These are phyloP conservation scores for Desoria tigrina DNA, from an alignment of 2,888 invertebrate genomes.

Conservation along the genomic window DNA sequence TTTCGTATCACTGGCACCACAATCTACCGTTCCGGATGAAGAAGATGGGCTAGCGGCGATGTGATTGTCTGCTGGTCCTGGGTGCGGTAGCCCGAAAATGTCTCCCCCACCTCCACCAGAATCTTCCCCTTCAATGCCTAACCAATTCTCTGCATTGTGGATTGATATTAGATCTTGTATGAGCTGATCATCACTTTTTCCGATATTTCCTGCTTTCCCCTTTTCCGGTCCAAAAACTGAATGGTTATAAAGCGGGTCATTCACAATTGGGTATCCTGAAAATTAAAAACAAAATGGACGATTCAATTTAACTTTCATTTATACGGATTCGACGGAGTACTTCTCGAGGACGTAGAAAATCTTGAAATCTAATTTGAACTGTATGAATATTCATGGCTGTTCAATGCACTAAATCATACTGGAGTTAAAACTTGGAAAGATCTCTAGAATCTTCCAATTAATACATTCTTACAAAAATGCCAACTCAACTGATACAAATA, in stretches of 20 bases:
- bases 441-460: too few species aligned
- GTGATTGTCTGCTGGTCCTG: slow-evolving; percentile 15
- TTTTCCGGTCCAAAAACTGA: slow-evolving; percentile 91
- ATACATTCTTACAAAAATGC: too few species aligned
- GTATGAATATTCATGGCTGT: too few species aligned
- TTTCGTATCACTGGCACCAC: background rate
- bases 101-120: slow-evolving; percentile 60
- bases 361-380: too few species aligned
- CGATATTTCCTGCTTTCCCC: slow-evolving; percentile 80
- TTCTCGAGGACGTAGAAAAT: too few species aligned
- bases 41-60: slow-evolving; percentile 18
- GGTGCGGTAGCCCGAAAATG: slow-evolving; percentile 41
- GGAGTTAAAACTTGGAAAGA: too few species aligned
- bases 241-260: slow-evolving; percentile 96
- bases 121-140: slow-evolving; percentile 85
- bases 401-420: too few species aligned
- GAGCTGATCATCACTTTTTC: slow-evolving; percentile 84
- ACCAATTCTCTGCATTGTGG: slow-evolving; percentile 92
- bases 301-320: too few species aligned
- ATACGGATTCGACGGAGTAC: too few species aligned
- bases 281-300: slow-evolving; percentile 1
- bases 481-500: too few species aligned
- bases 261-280: slow-evolving; percentile 91
- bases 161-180: slow-evolving; percentile 85
- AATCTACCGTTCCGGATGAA: background rate